Evolutionary conservation across 2,113 vertebrate genomes (phyloP).

Genomic region (Pachycephala philippinensis): DNA sequence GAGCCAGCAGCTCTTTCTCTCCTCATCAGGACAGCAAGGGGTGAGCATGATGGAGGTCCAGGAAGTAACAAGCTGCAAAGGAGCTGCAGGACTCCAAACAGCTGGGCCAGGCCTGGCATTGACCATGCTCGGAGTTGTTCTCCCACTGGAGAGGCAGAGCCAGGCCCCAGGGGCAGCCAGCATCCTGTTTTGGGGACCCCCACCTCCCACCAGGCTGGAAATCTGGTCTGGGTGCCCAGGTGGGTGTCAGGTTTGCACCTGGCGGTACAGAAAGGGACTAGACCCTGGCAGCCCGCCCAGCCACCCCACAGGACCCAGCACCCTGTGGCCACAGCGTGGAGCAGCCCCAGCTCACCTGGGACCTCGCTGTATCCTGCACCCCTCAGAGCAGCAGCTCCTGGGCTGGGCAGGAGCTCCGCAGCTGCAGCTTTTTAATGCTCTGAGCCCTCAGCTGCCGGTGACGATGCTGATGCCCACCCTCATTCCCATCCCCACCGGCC

Average conservation of each 20-base stretch:
- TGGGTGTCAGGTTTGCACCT: neutral
- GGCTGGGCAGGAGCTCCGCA: neutral
- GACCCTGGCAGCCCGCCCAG: neutral
- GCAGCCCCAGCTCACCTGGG: neutral
- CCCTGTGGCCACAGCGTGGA: rapidly evolving
- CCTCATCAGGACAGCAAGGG: neutral
- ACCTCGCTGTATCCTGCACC: rapidly evolving
- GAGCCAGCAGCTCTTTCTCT: neutral
- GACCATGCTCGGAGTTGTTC: rapidly evolving
- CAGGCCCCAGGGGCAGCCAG: neutral
- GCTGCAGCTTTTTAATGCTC: neutral
- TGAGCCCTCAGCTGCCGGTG: neutral
- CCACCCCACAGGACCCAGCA: neutral
- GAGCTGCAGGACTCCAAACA: neutral
- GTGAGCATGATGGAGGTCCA: rapidly evolving
- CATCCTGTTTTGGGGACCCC: neutral
- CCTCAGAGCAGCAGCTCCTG: rapidly evolving
- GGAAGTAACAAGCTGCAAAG: neutral
- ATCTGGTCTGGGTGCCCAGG: no score
- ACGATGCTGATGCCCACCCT: no score
- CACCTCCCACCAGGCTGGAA: neutral
- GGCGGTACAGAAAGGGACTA: neutral
- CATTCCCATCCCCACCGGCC: no score
- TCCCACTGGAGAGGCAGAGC: neutral
- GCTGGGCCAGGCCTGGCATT: neutral